Percentiles rank a stretch among this genome's conserved stretches.
These are phyloP conservation scores for Otus scops DNA, from an alignment of 2,797 vertebrate genomes.

Conservation along the genomic window DNA sequence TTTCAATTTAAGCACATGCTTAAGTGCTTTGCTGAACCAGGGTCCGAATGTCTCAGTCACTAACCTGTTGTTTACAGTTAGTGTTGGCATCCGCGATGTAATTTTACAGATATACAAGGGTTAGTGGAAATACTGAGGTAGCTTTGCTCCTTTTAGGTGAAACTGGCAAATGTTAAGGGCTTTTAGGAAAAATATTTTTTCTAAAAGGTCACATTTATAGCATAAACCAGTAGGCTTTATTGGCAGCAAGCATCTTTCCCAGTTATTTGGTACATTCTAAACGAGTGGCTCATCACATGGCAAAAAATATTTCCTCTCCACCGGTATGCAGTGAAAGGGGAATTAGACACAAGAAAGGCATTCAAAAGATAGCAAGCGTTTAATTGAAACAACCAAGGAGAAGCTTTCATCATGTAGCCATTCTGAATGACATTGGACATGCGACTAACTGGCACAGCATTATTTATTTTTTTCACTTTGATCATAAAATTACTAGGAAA, in stretches of 20 bases:
- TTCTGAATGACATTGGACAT: conserved; percentile 34
- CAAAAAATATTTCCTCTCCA: background rate
- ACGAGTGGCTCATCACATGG: background rate
- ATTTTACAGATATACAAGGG: background rate
- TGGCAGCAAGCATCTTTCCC: conserved; percentile 13
- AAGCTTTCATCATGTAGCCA: conserved; percentile 34
- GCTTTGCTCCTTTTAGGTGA: conserved; percentile 16
- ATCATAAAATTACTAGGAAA: conserved; percentile 63
- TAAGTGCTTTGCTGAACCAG: background rate
- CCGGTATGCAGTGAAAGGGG: background rate
- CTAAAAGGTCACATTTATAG: background rate
- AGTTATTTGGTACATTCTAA: conserved; percentile 45
- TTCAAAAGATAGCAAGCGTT: conserved; percentile 20
- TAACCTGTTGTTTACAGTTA: background rate
- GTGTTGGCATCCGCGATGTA: background rate
- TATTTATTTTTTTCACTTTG: conserved; percentile 55
- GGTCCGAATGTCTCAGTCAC: background rate
- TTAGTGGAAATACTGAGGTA: background rate
- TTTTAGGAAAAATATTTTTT: background rate
- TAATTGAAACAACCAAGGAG: conserved; percentile 14
- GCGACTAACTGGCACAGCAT: background rate
- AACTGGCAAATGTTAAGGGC: background rate
- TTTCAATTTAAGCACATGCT: background rate
- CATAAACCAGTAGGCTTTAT: background rate
- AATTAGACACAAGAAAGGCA: conserved; percentile 29